Evolutionary conservation across 2,888 invertebrate species (phyloP), one percentile per base, ranked within the genome.

Genomic region (Apamea monoglypha): DNA sequence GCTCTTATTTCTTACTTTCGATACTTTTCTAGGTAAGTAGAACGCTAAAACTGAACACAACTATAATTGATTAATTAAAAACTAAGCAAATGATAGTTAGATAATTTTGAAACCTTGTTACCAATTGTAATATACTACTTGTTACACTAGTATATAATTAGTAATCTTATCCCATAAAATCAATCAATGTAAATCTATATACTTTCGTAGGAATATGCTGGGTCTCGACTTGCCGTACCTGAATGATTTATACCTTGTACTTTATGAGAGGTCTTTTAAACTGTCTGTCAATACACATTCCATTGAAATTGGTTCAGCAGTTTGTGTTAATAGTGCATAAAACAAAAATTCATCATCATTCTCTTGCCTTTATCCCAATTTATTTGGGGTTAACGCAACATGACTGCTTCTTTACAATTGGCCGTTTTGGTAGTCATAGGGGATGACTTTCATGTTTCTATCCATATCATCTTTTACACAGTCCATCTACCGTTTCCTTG

Each of bases 61-160:
- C 32, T 40, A 53, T 40, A 32, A 56, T 1, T 50, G 25, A 32
- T 50, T 25, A 56, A 10, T 25, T 21, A 56, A 66, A 44, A 40
- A 21, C 29, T 21, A 63, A 16, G n/a, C 40, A 4, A 68, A 69
- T 25, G 7, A 21, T 36, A 21, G 4, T 56, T 29, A 56, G 1
- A 29, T 56, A 25, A 25, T n/a, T 64, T 47, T 56, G 64, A 56
- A 44, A 44, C 32, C 44, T 25, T 64, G 56, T 56, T 61, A 59
- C 53, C n/a, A n/a, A 14, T 74, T 40, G 44, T 25, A 18, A 47
- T 40, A 36, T 66, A n/a, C n/a, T n/a, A n/a, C n/a, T n/a, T n/a
- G n/a, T n/a, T n/a, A n/a, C n/a, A n/a, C n/a, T n/a, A n/a, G n/a
- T 64, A 74, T 40, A 36, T 74, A 71, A 81, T 81, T 53, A 72